These are phyloP conservation scores for Mellivora capensis DNA, from an alignment of 2,113 vertebrate genomes.

Conservation along the genomic window DNA sequence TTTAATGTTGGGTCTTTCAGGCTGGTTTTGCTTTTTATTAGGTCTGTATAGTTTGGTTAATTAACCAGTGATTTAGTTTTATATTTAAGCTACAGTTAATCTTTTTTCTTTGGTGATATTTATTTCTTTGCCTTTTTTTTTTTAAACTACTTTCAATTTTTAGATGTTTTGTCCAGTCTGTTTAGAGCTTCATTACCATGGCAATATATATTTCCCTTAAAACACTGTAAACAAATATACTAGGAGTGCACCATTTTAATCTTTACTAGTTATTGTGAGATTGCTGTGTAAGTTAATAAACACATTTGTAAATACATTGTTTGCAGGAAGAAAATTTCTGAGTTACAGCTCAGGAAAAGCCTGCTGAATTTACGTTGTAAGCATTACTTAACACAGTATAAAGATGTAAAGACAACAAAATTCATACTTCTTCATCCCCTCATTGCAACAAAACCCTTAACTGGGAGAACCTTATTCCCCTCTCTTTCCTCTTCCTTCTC, in stretches of 20 bases:
- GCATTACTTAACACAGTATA: conserved; percentile 71
- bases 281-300: conserved; percentile 85
- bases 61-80: conserved; percentile 79
- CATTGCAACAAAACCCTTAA: conserved; percentile 68
- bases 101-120: conserved; percentile 86
- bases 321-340: conserved; percentile 77
- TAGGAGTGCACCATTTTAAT: conserved; percentile 83
- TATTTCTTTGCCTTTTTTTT: conserved; percentile 85
- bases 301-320: conserved; percentile 86
- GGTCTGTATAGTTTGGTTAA: conserved; percentile 85
- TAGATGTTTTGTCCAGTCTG: conserved; percentile 73
- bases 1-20: conserved; percentile 82
- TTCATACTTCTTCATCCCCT: conserved; percentile 68
- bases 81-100: conserved; percentile 86
- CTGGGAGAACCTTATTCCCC: conserved; percentile 37
- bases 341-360: conserved; percentile 76
- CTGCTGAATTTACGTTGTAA: conserved; percentile 72
- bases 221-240: conserved; percentile 72
- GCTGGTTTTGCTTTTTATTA: conserved; percentile 81
- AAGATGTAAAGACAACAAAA: conserved; percentile 66
- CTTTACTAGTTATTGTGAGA: conserved; percentile 85
- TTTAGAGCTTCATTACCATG: conserved; percentile 78
- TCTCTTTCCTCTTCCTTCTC: conserved; percentile 39
- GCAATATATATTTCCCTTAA: conserved; percentile 79
- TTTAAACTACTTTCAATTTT: conserved; percentile 62